phyloP scores from a whole-genome alignment of 2,888 invertebrate genomes.

The Tachina fera region DNA sequence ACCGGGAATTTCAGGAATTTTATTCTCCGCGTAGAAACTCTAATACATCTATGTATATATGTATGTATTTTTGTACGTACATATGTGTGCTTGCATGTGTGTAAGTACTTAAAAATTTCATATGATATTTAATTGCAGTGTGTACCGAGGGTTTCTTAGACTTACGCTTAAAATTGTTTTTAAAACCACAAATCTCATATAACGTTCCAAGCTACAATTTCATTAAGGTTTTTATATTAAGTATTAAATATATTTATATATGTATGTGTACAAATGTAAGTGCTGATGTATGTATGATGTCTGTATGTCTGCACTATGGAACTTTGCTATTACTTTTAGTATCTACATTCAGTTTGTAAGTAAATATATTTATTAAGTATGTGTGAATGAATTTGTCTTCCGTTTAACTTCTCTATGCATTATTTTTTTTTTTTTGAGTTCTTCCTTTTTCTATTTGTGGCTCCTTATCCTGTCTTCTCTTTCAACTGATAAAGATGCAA shows the following conservation, averaged over 20 bases:
- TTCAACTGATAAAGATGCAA: conserved; percentile 45
- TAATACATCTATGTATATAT: not conserved
- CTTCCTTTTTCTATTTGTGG: conserved; percentile 37
- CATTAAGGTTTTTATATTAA: conserved; percentile 47
- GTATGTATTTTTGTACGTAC: not conserved
- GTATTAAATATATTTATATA: conserved; percentile 4
- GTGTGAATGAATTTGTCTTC: conserved; percentile 53
- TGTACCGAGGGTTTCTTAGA: not conserved
- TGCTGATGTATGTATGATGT: conserved; percentile 3
- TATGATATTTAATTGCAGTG: conserved; percentile 40
- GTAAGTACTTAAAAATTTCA: not conserved
- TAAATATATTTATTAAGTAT: conserved; percentile 8
- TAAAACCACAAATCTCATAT: conserved; percentile 70
- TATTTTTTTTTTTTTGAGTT: conserved; percentile 24
- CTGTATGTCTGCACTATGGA: not conserved
- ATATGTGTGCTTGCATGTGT: not conserved
- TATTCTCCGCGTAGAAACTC: too few species aligned
- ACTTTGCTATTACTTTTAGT: conserved; percentile 39
- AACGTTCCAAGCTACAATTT: conserved; percentile 64
- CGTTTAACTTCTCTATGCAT: conserved; percentile 4
- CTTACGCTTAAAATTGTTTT: conserved; percentile 37
- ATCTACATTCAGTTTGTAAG: conserved; percentile 4
- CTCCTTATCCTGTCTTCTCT: conserved; percentile 46
- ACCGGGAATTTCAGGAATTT: too few species aligned
- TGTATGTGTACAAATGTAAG: not conserved